Base-by-base conservation (phyloP, 2,888 invertebrate species). In the Anodontia alba region DNA sequence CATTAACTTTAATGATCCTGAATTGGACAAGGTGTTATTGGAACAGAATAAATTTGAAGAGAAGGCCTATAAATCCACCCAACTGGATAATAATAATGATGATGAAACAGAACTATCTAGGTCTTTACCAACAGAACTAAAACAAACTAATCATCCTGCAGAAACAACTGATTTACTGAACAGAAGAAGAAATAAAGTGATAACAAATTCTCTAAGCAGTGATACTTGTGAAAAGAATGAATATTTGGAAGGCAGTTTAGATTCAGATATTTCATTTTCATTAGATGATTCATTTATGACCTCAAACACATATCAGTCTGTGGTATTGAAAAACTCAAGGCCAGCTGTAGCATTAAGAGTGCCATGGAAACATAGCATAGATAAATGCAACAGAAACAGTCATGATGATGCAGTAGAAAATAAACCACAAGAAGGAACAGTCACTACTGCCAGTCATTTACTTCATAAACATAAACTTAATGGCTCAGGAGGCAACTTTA, bases 1-100 rank as follows among this genome's bases (percentile, higher is more conserved):
- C 31, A 29, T 71, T 49, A 51, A 57, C 17, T 57, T 57, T 26
- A 57, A 29, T 57, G 57, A 57, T 57, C 57, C 57, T 57, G 57
- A 57, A 26, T 29, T 57, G 29, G 57, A 57, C 57, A 57, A 26
- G 29, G 29, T 57, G 7, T 57, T 57, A 57, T 5, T 29, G 57
- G 7, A 23, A 17, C 57, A 57, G 29, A 26, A 3, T 26, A 26
- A 26, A 7, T 26, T 57, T 26, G 57, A 57, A 3, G 20, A 20
- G 20, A 49, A 20, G 12, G n/a, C n/a, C n/a, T n/a, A n/a, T n/a
- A n/a, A n/a, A n/a, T n/a, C n/a, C n/a, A n/a, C n/a, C n/a, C n/a
- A n/a, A n/a, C n/a, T n/a, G n/a, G n/a, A n/a, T n/a, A n/a, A n/a
- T n/a, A n/a, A n/a, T n/a, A n/a, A n/a, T n/a, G n/a, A n/a, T n/a